These are phyloP conservation scores for Gymnothorax reevesii DNA, from an alignment of 2,797 vertebrate species.

Conservation along the genomic window DNA sequence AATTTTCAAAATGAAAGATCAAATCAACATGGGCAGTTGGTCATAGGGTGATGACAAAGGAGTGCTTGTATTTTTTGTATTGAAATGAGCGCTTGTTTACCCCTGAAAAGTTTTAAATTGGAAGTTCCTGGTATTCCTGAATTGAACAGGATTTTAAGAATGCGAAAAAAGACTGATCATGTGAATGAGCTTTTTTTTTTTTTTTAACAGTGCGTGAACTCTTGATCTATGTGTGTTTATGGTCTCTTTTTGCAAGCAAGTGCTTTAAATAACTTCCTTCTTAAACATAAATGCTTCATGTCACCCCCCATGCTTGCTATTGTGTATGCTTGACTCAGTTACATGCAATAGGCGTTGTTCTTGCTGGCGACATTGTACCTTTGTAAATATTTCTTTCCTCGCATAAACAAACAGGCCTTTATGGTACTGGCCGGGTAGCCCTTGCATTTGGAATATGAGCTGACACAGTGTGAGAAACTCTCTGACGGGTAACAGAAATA, in stretches of 20 bases:
- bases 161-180: background rate
- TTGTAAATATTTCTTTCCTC: constrained; percentile 1
- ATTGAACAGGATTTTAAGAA: constrained; percentile 1
- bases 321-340: constrained; percentile 4
- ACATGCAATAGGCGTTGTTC: background rate
- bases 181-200: background rate
- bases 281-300: background rate
- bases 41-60: background rate
- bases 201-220: background rate
- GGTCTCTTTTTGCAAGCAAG: background rate
- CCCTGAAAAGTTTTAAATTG: constrained; percentile 29
- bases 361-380: background rate
- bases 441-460: background rate
- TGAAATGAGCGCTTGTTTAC: constrained; percentile 28
- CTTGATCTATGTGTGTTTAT: background rate
- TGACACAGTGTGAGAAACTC: background rate
- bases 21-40: constrained; percentile 26
- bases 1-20: constrained; percentile 27
- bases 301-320: background rate
- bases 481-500: constrained; percentile 6
- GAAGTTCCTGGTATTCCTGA: background rate
- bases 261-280: background rate
- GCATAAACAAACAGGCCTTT: constrained; percentile 1
- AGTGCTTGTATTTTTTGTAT: background rate
- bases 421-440: background rate